Evolutionary conservation across 2,797 vertebrate genomes (phyloP).

Genomic region (Ataeniobius toweri): DNA sequence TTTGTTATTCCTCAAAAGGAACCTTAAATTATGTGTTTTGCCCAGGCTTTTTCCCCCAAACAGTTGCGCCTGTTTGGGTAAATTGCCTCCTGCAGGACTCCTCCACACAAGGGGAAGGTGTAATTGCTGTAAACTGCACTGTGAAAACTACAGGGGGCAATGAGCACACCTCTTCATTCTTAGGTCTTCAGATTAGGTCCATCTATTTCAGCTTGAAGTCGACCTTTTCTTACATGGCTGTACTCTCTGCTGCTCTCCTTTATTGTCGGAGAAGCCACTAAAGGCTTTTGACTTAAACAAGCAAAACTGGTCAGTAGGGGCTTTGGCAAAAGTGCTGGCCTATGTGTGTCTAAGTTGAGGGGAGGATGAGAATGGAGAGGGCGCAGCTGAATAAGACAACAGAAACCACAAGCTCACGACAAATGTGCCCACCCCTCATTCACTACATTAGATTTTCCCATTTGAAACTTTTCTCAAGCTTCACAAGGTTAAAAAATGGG

Average conservation of each 20-base stretch:
- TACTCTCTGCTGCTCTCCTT: slow-evolving; percentile 41
- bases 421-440: slow-evolving; percentile 68
- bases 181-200: slow-evolving; percentile 37
- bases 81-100: slow-evolving; percentile 41
- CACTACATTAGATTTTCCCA: slow-evolving; percentile 71
- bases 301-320: slow-evolving; percentile 51
- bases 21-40: slow-evolving; percentile 53
- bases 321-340: slow-evolving; percentile 60
- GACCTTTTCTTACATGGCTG: slow-evolving; percentile 27
- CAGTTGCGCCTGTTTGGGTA: slow-evolving; percentile 48
- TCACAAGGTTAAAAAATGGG: slow-evolving; percentile 54
- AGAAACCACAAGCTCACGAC: slow-evolving; percentile 65
- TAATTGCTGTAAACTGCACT: slow-evolving; percentile 35
- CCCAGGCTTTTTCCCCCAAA: slow-evolving; percentile 33
- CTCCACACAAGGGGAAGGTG: slow-evolving; percentile 43
- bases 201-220: slow-evolving; percentile 52
- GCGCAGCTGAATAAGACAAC: slow-evolving; percentile 56
- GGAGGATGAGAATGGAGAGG: slow-evolving; percentile 64
- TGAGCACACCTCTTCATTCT: slow-evolving; percentile 57
- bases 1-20: slow-evolving; percentile 52
- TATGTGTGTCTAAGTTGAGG: slow-evolving; percentile 54
- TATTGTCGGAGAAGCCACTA: slow-evolving; percentile 63
- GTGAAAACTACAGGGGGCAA: slow-evolving; percentile 43
- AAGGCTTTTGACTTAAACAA: slow-evolving; percentile 60
- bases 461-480: slow-evolving; percentile 67